Conservation (phyloP, 2,113 vertebrate species). For the Electrona antarctica region DNA sequence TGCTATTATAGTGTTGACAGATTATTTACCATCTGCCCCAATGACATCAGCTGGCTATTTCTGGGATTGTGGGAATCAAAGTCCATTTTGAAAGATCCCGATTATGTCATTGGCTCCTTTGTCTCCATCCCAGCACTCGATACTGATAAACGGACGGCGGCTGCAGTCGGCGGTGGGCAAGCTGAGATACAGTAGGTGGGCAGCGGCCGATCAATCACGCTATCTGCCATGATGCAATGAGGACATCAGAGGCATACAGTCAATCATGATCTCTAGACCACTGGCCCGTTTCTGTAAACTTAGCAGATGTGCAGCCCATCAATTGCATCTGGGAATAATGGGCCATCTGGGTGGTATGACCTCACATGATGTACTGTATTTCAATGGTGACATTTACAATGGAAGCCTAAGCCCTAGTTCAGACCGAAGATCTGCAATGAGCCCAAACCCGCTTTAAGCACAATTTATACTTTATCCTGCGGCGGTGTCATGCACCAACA, state of each 20-base stretch:
- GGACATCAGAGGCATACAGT: conserved; percentile 24
- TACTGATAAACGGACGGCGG: conserved; percentile 62
- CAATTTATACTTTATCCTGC: too few relatives aligned
- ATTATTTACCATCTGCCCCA: conserved; percentile 60
- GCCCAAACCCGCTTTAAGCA: background rate
- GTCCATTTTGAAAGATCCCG: conserved; percentile 60
- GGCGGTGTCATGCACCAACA: too few relatives aligned
- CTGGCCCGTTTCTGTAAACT: background rate
- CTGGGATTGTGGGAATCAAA: conserved; percentile 65
- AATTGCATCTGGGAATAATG: conserved; percentile 8
- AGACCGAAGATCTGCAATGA: conserved; percentile 7
- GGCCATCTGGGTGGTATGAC: conserved; percentile 14
- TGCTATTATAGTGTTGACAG: conserved; percentile 46
- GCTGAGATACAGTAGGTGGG: conserved; percentile 26
- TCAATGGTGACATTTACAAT: conserved; percentile 4
- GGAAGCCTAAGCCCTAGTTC: too few relatives aligned
- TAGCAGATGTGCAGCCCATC: background rate
- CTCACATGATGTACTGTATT: conserved; percentile 21
- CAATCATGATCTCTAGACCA: conserved; percentile 35
- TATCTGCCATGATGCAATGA: conserved; percentile 55
- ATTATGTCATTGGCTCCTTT: conserved; percentile 67
- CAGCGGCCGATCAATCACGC: conserved; percentile 49
- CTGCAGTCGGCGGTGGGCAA: conserved; percentile 30
- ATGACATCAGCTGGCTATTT: conserved; percentile 75
- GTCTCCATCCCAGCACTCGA: conserved; percentile 64